Base-by-base conservation (phyloP, 2,888 invertebrate genomes). In the Thalpophila matura region DNA sequence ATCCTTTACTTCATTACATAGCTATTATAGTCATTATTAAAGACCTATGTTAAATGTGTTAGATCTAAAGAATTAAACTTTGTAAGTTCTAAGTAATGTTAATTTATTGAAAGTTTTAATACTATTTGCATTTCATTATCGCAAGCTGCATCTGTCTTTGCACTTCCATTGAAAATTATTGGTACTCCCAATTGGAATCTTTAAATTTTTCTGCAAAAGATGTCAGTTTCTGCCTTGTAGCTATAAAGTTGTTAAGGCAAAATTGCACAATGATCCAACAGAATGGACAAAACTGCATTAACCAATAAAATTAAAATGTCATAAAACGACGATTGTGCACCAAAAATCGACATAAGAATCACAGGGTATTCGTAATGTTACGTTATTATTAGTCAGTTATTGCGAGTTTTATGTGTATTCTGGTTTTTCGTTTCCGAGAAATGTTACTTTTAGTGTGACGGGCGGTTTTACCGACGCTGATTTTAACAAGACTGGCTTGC, bases 251-350 rank as follows among this genome's bases (percentile, higher is more conserved):
- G 85, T 89, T 87, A 84, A 80, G 74, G 45, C 64, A 65, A 82
- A 86, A 86, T 88, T 85, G 80, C 79, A 72, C 82, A 85, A 83
- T 81, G 77, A 75, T 54, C 51, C 65, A 65, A 51, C 64, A 59
- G 72, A 60, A 69, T 47, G 35, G 54, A 50, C 57, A 55, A 73
- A 72, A 71, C 51, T 77, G 77, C 81, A 87, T 89, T 88, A 88
- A 86, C 88, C 89, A 89, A 92, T 92, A 89, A 90, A 91, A 92
- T 93, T 93, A 92, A 91, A 91, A 91, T 83, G 85, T 84, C 85
- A 87, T 92, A 88, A 91, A 90, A 80, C 73, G 74, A 68, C 72
- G 75, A 86, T 84, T 84, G 85, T 84, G 79, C 77, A 75, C 77
- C 74, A 79, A 79, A 79, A 75, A 77, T 84, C 77, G 86, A 86